Evolutionary conservation across 1,140 invertebrate genomes (phyloP).

Genomic region (Drosophila nasuta): DNA sequence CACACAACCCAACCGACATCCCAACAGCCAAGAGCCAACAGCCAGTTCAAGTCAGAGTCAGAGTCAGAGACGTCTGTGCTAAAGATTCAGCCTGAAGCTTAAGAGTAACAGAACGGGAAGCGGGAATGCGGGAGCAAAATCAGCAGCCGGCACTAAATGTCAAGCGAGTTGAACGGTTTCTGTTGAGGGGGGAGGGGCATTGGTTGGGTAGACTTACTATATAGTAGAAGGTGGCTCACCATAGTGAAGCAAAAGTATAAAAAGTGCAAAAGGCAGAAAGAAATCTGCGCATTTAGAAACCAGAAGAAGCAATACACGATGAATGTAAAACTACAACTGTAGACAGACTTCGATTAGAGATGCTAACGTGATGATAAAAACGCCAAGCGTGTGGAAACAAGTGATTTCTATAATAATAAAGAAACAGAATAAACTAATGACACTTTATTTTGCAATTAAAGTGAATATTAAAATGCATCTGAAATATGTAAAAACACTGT

Average conservation of each 20-base stretch:
- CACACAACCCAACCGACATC: slow-evolving; percentile 31
- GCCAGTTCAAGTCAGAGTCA: slow-evolving; percentile 42
- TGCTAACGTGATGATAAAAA: slow-evolving; percentile 5
- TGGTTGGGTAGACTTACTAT: neutral
- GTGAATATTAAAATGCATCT: too few relatives aligned
- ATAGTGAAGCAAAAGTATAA: slow-evolving; percentile 10
- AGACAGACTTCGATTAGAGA: slow-evolving; percentile 25
- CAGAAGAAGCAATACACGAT: slow-evolving; percentile 32
- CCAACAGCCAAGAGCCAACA: slow-evolving; percentile 28
- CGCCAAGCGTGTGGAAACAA: neutral
- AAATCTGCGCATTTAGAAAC: slow-evolving; percentile 43
- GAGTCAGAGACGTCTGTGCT: slow-evolving; percentile 40
- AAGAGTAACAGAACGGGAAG: neutral
- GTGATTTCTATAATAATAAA: neutral
- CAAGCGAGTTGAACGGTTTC: slow-evolving; percentile 64
- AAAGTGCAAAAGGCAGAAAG: slow-evolving; percentile 36
- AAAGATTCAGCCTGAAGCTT: slow-evolving; percentile 39
- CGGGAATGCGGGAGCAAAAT: slow-evolving; percentile 11
- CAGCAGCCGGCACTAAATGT: slow-evolving; percentile 72
- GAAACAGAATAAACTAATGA: neutral
- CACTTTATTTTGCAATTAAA: neutral
- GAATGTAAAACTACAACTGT: slow-evolving; percentile 30
- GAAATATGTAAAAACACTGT: too few relatives aligned
- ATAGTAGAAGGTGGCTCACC: neutral
- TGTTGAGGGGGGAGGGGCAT: slow-evolving; percentile 10